phyloP scores from a whole-genome alignment of 2,888 invertebrate species.

The Philonicus albiceps region DNA sequence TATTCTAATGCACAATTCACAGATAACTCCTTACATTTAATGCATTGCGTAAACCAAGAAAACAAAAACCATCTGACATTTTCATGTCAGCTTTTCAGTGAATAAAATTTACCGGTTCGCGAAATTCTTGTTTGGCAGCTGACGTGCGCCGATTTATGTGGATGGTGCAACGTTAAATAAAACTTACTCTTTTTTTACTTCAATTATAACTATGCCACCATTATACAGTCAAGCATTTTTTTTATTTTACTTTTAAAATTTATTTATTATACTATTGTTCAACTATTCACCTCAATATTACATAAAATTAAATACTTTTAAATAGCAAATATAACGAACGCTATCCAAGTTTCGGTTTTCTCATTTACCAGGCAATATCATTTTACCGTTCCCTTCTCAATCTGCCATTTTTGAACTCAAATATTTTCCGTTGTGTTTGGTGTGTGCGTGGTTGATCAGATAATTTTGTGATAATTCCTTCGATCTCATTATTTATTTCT shows the following conservation, averaged over 20 bases:
- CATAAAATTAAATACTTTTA: neutral
- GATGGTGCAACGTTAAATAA: neutral
- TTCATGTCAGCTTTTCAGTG: neutral
- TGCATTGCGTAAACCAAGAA: conserved; percentile 13
- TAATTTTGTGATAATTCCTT: neutral
- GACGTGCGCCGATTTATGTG: neutral
- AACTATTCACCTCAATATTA: neutral
- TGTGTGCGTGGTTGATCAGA: neutral
- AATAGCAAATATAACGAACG: neutral
- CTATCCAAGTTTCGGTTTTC: neutral
- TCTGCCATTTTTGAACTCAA: conserved; percentile 4
- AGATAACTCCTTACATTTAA: neutral
- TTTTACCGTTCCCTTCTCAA: neutral
- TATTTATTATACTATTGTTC: neutral
- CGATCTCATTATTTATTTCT: neutral
- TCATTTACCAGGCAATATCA: neutral
- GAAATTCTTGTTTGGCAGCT: neutral
- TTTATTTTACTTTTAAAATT: neutral
- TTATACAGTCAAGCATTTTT: neutral
- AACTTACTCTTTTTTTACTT: neutral
- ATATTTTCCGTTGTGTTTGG: neutral
- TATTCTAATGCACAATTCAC: neutral
- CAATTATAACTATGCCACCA: neutral
- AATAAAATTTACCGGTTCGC: neutral
- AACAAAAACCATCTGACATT: conserved; percentile 11